Base-by-base conservation (phyloP, 1,140 invertebrate genomes). In the Heliconius melpomene region DNA sequence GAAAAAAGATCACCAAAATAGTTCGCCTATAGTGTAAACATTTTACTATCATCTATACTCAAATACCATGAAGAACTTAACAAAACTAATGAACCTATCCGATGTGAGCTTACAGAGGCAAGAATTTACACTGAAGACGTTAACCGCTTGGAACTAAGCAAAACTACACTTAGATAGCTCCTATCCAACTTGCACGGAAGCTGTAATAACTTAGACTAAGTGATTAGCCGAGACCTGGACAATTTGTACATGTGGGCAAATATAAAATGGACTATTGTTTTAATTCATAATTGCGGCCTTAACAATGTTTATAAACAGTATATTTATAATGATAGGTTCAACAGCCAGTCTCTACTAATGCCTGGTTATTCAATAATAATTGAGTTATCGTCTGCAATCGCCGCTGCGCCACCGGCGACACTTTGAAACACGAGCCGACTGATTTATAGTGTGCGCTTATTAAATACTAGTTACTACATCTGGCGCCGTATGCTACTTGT, bases 171-270 rank as follows among this genome's bases (percentile, higher is more conserved):
- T n/a, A n/a, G n/a, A n/a, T n/a, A n/a, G 76, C 3, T 74, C 73
- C 72, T 73, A 76, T 72, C 57, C 70, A 71, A 73, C 36, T 72
- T 52, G 54, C 9, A 50, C 52, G 72, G 26, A 36, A 76, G 75
- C 72, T 52, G 79, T 74, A 50, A 82, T 82, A 82, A 82, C 79
- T 82, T 77, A 79, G 78, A 60, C 74, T 82, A 79, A 82, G 78
- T 79, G 78, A 78, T 75, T 77, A 54, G 72, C 82, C 75, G 54
- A 75, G 82, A 75, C 54, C 76, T 77, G 72, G 26, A 66, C 78
- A n/a, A n/a, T n/a, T n/a, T n/a, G n/a, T n/a, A n/a, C n/a, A n/a
- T n/a, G n/a, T n/a, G n/a, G n/a, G n/a, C n/a, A n/a, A n/a, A n/a
- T n/a, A n/a, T n/a, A n/a, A n/a, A n/a, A n/a, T n/a, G n/a, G n/a